Evolutionary conservation across 1,140 invertebrate genomes (phyloP).

Genomic region (Batillaria attramentaria): DNA sequence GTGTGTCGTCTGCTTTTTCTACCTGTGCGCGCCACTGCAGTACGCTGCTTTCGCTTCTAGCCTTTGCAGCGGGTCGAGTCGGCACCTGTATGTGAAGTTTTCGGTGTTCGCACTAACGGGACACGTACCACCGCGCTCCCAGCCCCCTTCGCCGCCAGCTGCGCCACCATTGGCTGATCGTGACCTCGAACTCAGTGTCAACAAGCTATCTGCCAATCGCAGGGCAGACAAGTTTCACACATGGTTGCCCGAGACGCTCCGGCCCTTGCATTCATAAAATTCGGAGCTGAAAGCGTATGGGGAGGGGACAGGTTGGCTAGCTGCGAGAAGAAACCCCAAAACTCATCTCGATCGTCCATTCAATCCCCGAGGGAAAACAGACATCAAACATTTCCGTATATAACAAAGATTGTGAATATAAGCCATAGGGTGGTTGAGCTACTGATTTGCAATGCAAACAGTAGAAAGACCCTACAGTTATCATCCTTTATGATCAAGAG

Average conservation of each 20-base stretch:
- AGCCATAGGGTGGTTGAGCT: no score
- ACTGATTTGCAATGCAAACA: no score
- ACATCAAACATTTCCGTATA: no score
- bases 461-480: no score
- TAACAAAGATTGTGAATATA: no score
- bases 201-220: conserved; percentile 25
- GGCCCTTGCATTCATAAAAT: conserved; percentile 30
- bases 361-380: background rate
- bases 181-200: conserved; percentile 28
- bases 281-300: background rate
- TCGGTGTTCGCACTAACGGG: conserved; percentile 1
- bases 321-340: background rate
- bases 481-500: no score
- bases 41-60: background rate
- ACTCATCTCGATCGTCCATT: background rate
- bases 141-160: background rate
- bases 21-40: no score
- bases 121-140: conserved; percentile 11
- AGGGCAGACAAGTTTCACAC: conserved; percentile 21
- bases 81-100: conserved; percentile 21
- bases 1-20: background rate
- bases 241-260: conserved; percentile 20
- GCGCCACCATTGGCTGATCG: conserved; percentile 13
- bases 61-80: background rate
- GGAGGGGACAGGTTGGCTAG: background rate